Evolutionary conservation across 2,888 invertebrate species (phyloP).

Genomic region (Drosophila leonis): DNA sequence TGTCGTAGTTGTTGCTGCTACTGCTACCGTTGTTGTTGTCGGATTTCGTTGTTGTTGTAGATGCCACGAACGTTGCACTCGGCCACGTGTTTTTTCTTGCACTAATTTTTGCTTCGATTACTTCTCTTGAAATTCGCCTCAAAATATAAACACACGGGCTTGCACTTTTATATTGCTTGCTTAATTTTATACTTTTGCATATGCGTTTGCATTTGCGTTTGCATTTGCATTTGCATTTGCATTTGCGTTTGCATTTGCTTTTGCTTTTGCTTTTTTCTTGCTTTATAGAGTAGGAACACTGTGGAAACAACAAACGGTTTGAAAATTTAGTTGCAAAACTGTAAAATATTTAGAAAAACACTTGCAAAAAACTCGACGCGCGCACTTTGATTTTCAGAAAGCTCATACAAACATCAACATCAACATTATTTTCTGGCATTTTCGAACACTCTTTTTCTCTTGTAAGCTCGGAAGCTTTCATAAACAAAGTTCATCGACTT

Average conservation of each 20-base stretch:
- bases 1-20: conserved; percentile 40
- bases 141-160: conserved; percentile 50
- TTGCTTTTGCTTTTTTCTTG: conserved; percentile 43
- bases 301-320: conserved; percentile 61
- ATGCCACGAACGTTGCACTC: conserved; percentile 71
- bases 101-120: conserved; percentile 33
- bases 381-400: conserved; percentile 62
- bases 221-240: conserved; percentile 29
- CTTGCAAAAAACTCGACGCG: conserved; percentile 78
- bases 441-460: conserved; percentile 74
- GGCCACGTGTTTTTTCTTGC: conserved; percentile 53
- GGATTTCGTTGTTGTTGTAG: conserved; percentile 30
- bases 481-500: conserved; percentile 70
- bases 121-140: conserved; percentile 34
- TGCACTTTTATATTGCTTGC: conserved; percentile 58
- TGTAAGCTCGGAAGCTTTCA: conserved; percentile 26
- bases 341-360: conserved; percentile 79
- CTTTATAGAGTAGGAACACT: conserved; percentile 51
- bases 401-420: conserved; percentile 34
- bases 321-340: conserved; percentile 70
- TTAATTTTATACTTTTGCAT: conserved; percentile 44
- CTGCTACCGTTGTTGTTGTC: conserved; percentile 18
- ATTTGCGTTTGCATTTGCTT: conserved; percentile 41
- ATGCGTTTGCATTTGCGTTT: conserved; percentile 17
- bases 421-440: conserved; percentile 50